Percentiles rank a stretch among this genome's conserved stretches.
These are phyloP conservation scores for Drosophila bocki DNA, from an alignment of 1,140 invertebrate genomes.

Conservation along the genomic window DNA sequence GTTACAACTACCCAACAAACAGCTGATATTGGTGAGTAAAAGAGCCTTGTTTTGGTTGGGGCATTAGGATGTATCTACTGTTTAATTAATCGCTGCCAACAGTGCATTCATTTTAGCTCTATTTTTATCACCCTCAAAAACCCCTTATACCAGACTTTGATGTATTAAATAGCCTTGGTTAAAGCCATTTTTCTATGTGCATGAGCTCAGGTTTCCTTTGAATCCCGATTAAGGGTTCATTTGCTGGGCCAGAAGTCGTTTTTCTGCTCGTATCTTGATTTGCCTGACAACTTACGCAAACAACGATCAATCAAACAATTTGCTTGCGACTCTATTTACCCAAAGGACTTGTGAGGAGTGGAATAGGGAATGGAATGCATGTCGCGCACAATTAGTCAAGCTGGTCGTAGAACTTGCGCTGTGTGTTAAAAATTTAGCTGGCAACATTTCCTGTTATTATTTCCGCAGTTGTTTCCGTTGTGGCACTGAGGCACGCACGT, in stretches of 20 bases:
- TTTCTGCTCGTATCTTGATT: slow-evolving; percentile 27
- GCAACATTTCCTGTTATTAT: slow-evolving; percentile 79
- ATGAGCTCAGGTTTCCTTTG: not conserved
- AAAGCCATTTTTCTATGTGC: not conserved
- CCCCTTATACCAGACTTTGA: not conserved
- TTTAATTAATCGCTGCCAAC: not conserved
- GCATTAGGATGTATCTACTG: not conserved
- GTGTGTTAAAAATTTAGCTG: slow-evolving; percentile 74
- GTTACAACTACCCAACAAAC: slow-evolving; percentile 65
- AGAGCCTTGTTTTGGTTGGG: not conserved
- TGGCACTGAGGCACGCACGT: slow-evolving; percentile 64
- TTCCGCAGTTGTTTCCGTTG: slow-evolving; percentile 70
- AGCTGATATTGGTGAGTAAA: slow-evolving; percentile 68
- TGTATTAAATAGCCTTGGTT: not conserved
- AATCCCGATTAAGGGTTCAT: not conserved
- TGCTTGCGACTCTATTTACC: slow-evolving; percentile 47
- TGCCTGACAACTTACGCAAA: slow-evolving; percentile 28
- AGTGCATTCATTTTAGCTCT: not conserved
- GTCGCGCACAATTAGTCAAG: slow-evolving; percentile 66
- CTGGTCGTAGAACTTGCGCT: slow-evolving; percentile 35
- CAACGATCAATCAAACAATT: slow-evolving; percentile 45
- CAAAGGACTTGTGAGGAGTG: slow-evolving; percentile 37
- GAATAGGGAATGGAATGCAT: slow-evolving; percentile 36
- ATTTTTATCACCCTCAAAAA: not conserved
- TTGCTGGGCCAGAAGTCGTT: not conserved